Evolutionary conservation across 2,113 vertebrate genomes (phyloP), one percentile per base, ranked within the genome.

Genomic region (Chaenocephalus aceratus): DNA sequence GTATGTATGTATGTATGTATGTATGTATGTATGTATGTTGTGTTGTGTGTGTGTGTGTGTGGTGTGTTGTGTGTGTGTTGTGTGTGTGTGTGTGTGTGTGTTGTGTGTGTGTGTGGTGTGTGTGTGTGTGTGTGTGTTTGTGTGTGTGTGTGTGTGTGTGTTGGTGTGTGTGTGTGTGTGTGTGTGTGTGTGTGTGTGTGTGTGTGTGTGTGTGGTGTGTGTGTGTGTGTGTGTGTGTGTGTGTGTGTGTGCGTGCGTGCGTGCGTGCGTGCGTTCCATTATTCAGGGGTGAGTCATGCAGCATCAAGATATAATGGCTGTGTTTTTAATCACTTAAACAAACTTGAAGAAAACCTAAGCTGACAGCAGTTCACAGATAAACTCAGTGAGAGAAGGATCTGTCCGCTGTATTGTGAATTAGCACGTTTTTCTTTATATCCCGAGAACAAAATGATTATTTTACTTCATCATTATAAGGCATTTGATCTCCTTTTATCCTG

Each of bases 221-320:
- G 49, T 30, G 23, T 26, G 46, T 79, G 77, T 70, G 21, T 34
- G 26, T 59, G 21, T 71, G 23, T 49, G 16, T 58, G 56, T 44
- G 46, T 68, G 58, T 36, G 76, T 71, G 52, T 49, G 16, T 58
- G 56, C 36, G 46, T 68, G 58, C 26, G 76, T 71, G 52, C 51
- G 26, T 36, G 57, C 51, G 30, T 41, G 41, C 61, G 72, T 59
- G 12, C 70, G 21, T 41, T 41, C 36, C 36, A 41, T 41, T 4
- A 16, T 48, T n/a, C 1, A 6, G 12, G 30, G 75, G 15, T 11
- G 7, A 45, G 26, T 10, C 5, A 10, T 1, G 11, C 10, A 26
- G 10, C 7, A 21, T 52, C 26, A 60, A 44, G 26, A 41, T 10
- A 21, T 41, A 21, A 23, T 49, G 9, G 57, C 9, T 13, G 8